Conservation (phyloP, 2,797 vertebrate genomes). For the Pangasius larnaudii region DNA sequence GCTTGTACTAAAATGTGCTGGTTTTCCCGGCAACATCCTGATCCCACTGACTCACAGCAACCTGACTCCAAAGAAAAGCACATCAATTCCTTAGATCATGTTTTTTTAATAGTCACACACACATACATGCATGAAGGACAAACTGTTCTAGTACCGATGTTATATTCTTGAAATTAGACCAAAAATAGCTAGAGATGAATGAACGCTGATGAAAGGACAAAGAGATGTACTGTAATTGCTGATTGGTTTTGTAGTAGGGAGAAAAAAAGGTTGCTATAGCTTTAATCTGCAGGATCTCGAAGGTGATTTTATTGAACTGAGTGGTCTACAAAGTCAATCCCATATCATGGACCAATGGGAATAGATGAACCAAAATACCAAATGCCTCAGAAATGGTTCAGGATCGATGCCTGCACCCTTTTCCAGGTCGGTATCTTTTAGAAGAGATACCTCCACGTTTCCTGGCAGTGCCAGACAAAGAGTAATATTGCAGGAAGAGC, state of each 20-base stretch:
- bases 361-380: conserved; percentile 26
- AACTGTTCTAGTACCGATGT: neutral
- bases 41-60: conserved; percentile 20
- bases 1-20: conserved; percentile 25
- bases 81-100: conserved; percentile 19
- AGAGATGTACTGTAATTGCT: neutral
- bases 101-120: neutral
- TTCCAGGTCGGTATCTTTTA: conserved; percentile 32
- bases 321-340: conserved; percentile 21
- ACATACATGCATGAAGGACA: conserved; percentile 12
- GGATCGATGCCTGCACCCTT: conserved; percentile 38
- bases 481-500: conserved; percentile 45
- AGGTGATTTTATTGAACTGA: conserved; percentile 27
- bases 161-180: neutral
- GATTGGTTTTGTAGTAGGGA: neutral
- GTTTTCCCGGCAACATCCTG: conserved; percentile 25
- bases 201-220: neutral
- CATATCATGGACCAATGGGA: conserved; percentile 20
- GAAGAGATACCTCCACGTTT: conserved; percentile 27
- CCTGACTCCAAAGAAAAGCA: conserved; percentile 23
- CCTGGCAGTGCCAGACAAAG: conserved; percentile 42
- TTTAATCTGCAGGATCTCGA: conserved; percentile 13
- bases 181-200: neutral
- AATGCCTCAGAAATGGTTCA: conserved; percentile 31
- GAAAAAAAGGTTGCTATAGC: neutral